These are phyloP conservation scores for Agelastica alni DNA, from an alignment of 2,888 invertebrate species.

Conservation along the genomic window DNA sequence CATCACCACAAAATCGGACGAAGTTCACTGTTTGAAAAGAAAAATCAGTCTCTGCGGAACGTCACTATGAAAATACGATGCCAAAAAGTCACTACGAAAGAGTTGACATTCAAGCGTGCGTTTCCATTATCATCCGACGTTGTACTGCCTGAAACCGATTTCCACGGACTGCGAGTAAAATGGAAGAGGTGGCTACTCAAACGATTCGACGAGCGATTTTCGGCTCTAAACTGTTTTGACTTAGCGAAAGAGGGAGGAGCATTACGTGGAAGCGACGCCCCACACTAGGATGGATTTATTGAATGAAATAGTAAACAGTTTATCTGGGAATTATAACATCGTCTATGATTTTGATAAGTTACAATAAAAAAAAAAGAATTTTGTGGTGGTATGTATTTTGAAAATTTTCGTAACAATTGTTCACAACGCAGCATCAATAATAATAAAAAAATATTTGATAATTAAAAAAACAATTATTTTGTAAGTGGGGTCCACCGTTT, in stretches of 20 bases:
- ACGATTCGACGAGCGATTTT: slow-evolving; percentile 24
- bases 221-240: slow-evolving; percentile 18
- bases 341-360: slow-evolving; percentile 28
- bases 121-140: slow-evolving; percentile 46
- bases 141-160: slow-evolving; percentile 51
- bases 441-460: too few relatives aligned
- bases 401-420: too few relatives aligned
- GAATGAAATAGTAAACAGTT: slow-evolving; percentile 50
- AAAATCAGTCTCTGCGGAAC: neutral
- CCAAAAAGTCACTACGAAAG: slow-evolving; percentile 12
- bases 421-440: too few relatives aligned
- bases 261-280: slow-evolving; percentile 35
- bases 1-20: slow-evolving; percentile 3
- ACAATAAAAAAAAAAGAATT: too few relatives aligned
- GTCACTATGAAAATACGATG: slow-evolving; percentile 2
- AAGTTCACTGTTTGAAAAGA: neutral
- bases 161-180: slow-evolving; percentile 41
- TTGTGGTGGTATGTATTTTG: too few relatives aligned
- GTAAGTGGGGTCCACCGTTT: too few relatives aligned
- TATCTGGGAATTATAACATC: slow-evolving; percentile 38
- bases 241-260: slow-evolving; percentile 34
- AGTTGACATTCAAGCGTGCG: slow-evolving; percentile 40
- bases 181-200: slow-evolving; percentile 29
- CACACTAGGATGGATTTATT: slow-evolving; percentile 48
- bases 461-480: too few relatives aligned